These are phyloP conservation scores for Antennarius maculatus DNA, from an alignment of 2,797 vertebrate genomes.

Conservation along the genomic window DNA sequence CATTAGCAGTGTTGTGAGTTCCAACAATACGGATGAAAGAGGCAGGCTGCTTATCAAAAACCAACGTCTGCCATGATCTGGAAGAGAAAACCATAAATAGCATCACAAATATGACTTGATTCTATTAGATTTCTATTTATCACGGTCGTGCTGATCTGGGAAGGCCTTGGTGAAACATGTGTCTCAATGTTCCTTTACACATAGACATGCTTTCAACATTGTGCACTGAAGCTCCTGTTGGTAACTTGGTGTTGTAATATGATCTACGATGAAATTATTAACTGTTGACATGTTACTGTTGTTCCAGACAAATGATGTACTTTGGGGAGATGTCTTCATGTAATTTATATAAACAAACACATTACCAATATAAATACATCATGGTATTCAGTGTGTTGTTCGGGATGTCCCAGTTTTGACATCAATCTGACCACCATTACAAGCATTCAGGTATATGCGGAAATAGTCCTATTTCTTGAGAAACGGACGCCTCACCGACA, in stretches of 20 bases:
- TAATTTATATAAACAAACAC: not conserved
- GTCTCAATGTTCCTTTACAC: not conserved
- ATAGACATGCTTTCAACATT: not conserved
- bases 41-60: conserved; percentile 91
- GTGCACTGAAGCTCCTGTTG: too few relatives aligned
- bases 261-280: too few relatives aligned
- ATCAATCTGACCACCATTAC: not conserved
- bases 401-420: not conserved
- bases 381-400: not conserved
- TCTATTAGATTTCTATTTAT: not conserved
- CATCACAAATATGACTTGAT: too few relatives aligned
- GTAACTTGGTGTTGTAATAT: too few relatives aligned
- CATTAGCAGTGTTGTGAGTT: conserved; percentile 97
- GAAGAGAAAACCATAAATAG: conserved; percentile 2
- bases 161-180: not conserved
- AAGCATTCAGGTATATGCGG: not conserved
- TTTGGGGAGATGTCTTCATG: not conserved
- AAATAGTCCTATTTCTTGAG: not conserved
- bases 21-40: conserved; percentile 97
- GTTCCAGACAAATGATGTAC: too few relatives aligned
- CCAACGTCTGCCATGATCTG: conserved; percentile 96
- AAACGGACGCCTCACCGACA: conserved; percentile 86
- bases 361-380: too few relatives aligned
- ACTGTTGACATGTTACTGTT: too few relatives aligned
- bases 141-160: not conserved